Evolutionary conservation across 2,797 vertebrate genomes (phyloP).

Genomic region (Uromys caudimaculatus): DNA sequence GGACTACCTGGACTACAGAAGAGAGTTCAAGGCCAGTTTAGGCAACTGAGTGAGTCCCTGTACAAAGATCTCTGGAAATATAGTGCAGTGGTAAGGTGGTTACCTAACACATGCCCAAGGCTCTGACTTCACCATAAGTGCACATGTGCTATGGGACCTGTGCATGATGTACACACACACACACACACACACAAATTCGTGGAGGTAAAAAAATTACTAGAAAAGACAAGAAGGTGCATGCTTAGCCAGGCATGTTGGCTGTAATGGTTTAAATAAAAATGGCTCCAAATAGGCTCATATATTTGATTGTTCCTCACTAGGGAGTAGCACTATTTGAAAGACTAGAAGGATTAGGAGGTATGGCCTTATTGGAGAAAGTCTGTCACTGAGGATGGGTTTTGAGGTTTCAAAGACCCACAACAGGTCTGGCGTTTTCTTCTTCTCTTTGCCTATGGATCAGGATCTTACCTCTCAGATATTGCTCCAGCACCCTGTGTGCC

Average conservation of each 20-base stretch:
- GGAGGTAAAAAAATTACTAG: neutral
- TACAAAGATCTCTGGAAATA: neutral
- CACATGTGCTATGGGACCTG: neutral
- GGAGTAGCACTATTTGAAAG: neutral
- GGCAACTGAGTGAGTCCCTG: neutral
- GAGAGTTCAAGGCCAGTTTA: neutral
- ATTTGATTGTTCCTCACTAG: neutral
- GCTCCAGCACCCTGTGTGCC: neutral
- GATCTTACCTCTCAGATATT: neutral
- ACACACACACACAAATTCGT: neutral
- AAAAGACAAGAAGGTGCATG: neutral
- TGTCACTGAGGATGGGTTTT: neutral
- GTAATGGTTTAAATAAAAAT: neutral
- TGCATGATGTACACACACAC: neutral
- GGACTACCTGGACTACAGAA: neutral
- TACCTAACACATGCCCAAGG: neutral
- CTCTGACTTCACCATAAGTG: neutral
- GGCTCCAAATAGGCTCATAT: no score
- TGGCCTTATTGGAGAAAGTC: neutral
- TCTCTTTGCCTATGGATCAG: neutral
- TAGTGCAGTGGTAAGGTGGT: neutral
- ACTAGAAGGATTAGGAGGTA: neutral
- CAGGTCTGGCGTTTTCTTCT: neutral
- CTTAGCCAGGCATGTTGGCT: neutral
- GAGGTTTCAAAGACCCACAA: neutral